Percentiles rank a stretch among this genome's conserved stretches.
These are phyloP conservation scores for Harmothoe impar DNA, from an alignment of 2,888 invertebrate species.

Conservation along the genomic window DNA sequence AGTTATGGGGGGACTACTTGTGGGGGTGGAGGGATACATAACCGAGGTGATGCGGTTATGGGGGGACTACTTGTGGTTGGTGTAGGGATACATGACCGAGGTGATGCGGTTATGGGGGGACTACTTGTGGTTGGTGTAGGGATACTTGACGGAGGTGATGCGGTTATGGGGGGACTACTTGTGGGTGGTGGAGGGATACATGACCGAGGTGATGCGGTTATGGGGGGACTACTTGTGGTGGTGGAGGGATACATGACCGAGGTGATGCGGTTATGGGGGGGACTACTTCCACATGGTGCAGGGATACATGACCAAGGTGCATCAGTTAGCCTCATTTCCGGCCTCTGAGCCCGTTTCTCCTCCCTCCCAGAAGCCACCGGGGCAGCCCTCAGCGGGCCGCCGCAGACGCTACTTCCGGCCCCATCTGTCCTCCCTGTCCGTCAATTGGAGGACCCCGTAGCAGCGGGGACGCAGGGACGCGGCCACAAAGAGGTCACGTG, in stretches of 20 bases:
- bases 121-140: neutral
- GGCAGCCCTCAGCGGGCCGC: neutral
- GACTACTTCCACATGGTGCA: constrained; percentile 9
- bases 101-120: constrained; percentile 48
- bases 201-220: constrained; percentile 39
- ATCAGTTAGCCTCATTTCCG: constrained; percentile 58
- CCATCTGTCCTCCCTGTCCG: constrained; percentile 55
- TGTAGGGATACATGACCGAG: neutral
- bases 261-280: constrained; percentile 37
- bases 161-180: constrained; percentile 27
- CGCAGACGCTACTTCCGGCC: constrained; percentile 33
- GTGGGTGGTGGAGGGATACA: neutral
- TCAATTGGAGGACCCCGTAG: constrained; percentile 56
- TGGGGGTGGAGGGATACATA: neutral
- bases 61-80: neutral
- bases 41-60: constrained; percentile 44
- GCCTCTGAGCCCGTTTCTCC: constrained; percentile 35
- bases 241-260: too few relatives aligned
- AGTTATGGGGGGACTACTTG: neutral
- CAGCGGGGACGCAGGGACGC: neutral
- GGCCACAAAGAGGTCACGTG: constrained; percentile 57
- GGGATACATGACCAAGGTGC: constrained; percentile 43
- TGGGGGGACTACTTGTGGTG: too few relatives aligned
- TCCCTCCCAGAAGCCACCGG: neutral
- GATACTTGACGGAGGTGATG: constrained; percentile 22